These are phyloP conservation scores for Drosophila nr. perissopoda DNA, from an alignment of 2,888 invertebrate genomes.

Conservation along the genomic window DNA sequence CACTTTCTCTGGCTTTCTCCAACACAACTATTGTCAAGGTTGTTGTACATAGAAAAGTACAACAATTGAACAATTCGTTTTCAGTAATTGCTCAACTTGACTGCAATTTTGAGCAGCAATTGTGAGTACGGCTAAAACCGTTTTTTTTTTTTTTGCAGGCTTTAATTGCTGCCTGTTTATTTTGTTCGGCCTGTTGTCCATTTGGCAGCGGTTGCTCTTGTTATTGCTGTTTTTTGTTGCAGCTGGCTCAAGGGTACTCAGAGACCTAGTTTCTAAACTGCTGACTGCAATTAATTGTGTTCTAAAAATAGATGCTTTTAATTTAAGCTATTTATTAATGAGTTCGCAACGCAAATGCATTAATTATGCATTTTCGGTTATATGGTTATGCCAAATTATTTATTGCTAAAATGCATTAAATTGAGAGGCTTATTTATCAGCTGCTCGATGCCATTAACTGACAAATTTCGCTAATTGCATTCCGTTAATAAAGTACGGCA, in stretches of 20 bases:
- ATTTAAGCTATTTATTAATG: slow-evolving; percentile 73
- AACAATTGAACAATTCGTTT: slow-evolving; percentile 55
- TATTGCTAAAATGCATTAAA: slow-evolving; percentile 80
- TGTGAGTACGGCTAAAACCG: slow-evolving; percentile 48
- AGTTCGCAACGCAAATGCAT: slow-evolving; percentile 62
- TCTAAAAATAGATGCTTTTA: slow-evolving; percentile 60
- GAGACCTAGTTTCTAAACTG: slow-evolving; percentile 49
- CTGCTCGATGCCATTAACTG: slow-evolving; percentile 76
- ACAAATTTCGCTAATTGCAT: slow-evolving; percentile 78
- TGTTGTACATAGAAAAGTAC: slow-evolving; percentile 29
- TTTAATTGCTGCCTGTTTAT: slow-evolving; percentile 64
- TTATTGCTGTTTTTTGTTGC: slow-evolving; percentile 7
- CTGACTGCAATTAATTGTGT: slow-evolving; percentile 52
- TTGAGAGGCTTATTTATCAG: slow-evolving; percentile 82
- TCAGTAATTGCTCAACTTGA: slow-evolving; percentile 63
- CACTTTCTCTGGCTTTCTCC: neutral
- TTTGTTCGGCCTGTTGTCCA: slow-evolving; percentile 29
- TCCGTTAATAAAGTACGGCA: slow-evolving; percentile 76
- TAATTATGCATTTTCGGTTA: slow-evolving; percentile 50
- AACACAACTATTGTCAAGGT: slow-evolving; percentile 27
- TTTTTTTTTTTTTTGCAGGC: slow-evolving; percentile 16
- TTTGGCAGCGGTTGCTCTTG: slow-evolving; percentile 16
- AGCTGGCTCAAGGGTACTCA: slow-evolving; percentile 36
- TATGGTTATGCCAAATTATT: slow-evolving; percentile 58
- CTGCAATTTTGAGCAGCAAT: slow-evolving; percentile 57